Base-by-base conservation (phyloP, 1,140 invertebrate species). In the Drosophila ficusphila region DNA sequence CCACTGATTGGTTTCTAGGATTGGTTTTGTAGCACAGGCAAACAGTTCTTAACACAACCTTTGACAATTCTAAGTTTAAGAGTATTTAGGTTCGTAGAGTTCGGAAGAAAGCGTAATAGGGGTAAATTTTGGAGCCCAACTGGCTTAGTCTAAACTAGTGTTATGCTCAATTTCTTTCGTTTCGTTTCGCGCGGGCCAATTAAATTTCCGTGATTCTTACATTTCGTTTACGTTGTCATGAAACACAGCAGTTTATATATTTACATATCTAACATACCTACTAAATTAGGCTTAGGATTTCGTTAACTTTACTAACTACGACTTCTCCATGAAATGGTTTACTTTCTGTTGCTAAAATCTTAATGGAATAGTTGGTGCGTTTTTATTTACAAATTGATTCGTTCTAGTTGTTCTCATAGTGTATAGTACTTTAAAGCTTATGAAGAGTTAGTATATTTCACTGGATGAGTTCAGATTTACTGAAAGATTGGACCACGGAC, bases 321-420 rank as follows among this genome's bases (percentile, higher is more conserved):
- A 61, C 41, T 31, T 71, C 36, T 56, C 52, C 58, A 44, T 77
- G 53, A 65, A 64, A 69, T 39, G 62, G 34, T 34, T 58, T 19
- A n/a, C 23, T 34, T 51, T 67, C 31, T 60, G 38, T 74, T 81
- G 49, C 81, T 83, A 89, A 89, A 89, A 83, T 77, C 85, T 89
- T 89, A 85, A 89, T 83, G 78, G 48, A 78, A 61, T 89, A 89
- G 70, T 89, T 89, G 83, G 82, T 88, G 82, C 82, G 83, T 85
- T 85, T 79, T 61, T 88, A 88, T 88, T 58, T 88, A 88, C 82
- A 88, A 69, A 64, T 88, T 89, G 77, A 82, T 78, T 82, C 51
- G 58, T 54, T 70, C 62, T 83, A 74, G 56, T 64, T 48, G 44
- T 52, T 78, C 46, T 25, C 65, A 12, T 52, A 16, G 56, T 54